phyloP scores from a whole-genome alignment of 2,113 vertebrate genomes.

The Ictidomys tridecemlineatus region DNA sequence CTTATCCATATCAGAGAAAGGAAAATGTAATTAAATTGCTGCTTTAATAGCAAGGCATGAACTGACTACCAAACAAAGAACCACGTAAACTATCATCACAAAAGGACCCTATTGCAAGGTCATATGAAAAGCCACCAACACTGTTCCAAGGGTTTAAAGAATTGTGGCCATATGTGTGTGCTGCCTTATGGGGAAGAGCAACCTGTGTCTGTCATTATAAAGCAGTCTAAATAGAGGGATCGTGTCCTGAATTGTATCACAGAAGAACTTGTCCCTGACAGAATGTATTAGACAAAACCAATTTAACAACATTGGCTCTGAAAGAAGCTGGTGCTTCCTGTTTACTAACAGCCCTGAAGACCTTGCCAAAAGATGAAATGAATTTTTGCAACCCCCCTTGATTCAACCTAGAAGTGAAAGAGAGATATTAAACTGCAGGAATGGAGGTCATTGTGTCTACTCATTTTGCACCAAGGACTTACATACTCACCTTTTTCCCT shows the following conservation, averaged over 20 bases:
- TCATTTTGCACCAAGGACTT: conserved; percentile 29
- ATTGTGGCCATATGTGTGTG: rapidly evolving
- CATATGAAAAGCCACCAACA: neutral
- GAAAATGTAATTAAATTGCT: neutral
- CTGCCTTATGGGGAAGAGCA: neutral
- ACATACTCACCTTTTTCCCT: conserved; percentile 5
- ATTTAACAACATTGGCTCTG: neutral
- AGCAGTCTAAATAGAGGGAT: neutral
- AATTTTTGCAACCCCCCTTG: neutral
- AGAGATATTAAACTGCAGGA: neutral
- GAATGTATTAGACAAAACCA: neutral
- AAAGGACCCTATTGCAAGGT: neutral
- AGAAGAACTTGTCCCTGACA: neutral
- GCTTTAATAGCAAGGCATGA: neutral
- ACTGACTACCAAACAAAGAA: neutral
- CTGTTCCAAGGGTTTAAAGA: neutral
- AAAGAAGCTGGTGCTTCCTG: neutral
- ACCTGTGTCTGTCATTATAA: neutral
- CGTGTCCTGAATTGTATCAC: neutral
- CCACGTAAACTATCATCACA: neutral
- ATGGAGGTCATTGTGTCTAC: neutral
- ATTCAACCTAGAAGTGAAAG: conserved; percentile 19
- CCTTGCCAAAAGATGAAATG: conserved; percentile 33
- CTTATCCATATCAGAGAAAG: neutral
- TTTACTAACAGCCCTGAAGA: neutral